Conservation (phyloP, 2,888 invertebrate species). For the Drosophila fungiperda region DNA sequence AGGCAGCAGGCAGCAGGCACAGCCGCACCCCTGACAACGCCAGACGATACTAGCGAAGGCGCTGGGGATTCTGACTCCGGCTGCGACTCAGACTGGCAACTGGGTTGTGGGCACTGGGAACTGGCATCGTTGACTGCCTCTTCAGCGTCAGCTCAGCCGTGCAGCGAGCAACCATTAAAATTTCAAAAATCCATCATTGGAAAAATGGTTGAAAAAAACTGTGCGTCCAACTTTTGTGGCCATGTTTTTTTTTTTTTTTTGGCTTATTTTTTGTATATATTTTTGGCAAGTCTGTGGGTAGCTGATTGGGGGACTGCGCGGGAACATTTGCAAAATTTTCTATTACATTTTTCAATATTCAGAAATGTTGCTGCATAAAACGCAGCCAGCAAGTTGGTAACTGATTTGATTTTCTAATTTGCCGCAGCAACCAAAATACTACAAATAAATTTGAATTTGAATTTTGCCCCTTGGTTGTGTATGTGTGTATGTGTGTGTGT, state of each 20-base stretch:
- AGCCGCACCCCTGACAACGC: slow-evolving; percentile 57
- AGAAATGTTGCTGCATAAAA: slow-evolving; percentile 67
- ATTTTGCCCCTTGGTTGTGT: slow-evolving; percentile 28
- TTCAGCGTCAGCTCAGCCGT: slow-evolving; percentile 82
- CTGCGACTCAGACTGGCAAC: slow-evolving; percentile 27
- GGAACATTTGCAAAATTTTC: slow-evolving; percentile 61
- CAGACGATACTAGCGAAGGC: slow-evolving; percentile 60
- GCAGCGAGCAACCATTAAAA: slow-evolving; percentile 84
- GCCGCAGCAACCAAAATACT: slow-evolving; percentile 51
- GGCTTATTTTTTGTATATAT: slow-evolving; percentile 23
- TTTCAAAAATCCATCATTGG: slow-evolving; percentile 84
- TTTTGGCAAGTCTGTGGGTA: slow-evolving; percentile 45
- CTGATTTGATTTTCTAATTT: slow-evolving; percentile 79
- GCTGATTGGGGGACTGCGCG: neutral
- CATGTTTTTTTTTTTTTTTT: slow-evolving; percentile 65
- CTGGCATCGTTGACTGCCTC: slow-evolving; percentile 46
- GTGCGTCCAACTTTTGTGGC: slow-evolving; percentile 72
- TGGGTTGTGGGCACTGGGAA: slow-evolving; percentile 23
- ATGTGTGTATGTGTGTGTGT: slow-evolving; percentile 7
- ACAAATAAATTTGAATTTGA: slow-evolving; percentile 66
- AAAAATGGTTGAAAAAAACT: slow-evolving; percentile 79
- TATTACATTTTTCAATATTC: slow-evolving; percentile 79
- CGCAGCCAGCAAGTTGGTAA: slow-evolving; percentile 49
- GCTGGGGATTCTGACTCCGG: slow-evolving; percentile 45
- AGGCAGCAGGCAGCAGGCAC: slow-evolving; percentile 10